Percentiles rank a stretch among this genome's conserved stretches.
These are phyloP conservation scores for Odontothrips loti DNA, from an alignment of 2,888 invertebrate species.

Conservation along the genomic window DNA sequence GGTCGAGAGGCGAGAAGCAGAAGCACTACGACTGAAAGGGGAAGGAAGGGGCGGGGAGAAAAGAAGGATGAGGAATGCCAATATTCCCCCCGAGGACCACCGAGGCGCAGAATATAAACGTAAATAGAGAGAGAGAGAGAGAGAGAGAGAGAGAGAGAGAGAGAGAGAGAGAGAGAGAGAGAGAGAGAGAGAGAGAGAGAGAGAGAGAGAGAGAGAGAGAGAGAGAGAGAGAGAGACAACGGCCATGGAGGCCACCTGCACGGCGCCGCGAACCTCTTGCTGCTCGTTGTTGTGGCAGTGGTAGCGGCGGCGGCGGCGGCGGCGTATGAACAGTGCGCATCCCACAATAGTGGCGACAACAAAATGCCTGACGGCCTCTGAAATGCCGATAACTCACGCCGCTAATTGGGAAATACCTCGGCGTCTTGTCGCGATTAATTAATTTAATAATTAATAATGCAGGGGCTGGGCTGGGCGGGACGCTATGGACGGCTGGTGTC, in stretches of 20 bases:
- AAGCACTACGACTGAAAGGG: neutral
- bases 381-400: constrained; percentile 11
- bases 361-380: neutral
- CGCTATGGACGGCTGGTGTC: too few species aligned
- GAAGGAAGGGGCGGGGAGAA: neutral
- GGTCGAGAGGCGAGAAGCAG: too few species aligned
- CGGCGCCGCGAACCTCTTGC: neutral
- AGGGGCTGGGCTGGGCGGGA: neutral
- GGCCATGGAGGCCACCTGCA: too few species aligned
- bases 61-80: constrained; percentile 5
- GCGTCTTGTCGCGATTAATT: neutral
- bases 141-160: neutral
- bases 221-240: neutral
- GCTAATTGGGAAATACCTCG: constrained; percentile 20
- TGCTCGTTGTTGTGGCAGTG: neutral
- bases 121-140: neutral
- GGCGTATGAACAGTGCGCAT: too few species aligned
- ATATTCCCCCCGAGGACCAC: constrained; percentile 1
- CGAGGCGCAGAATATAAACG: neutral
- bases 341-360: neutral
- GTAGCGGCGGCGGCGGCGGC: neutral
- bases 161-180: too few species aligned
- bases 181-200: neutral
- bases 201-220: neutral
- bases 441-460: neutral